Base-by-base conservation (phyloP, 2,113 vertebrate genomes). In the Crotalus helleri region DNA sequence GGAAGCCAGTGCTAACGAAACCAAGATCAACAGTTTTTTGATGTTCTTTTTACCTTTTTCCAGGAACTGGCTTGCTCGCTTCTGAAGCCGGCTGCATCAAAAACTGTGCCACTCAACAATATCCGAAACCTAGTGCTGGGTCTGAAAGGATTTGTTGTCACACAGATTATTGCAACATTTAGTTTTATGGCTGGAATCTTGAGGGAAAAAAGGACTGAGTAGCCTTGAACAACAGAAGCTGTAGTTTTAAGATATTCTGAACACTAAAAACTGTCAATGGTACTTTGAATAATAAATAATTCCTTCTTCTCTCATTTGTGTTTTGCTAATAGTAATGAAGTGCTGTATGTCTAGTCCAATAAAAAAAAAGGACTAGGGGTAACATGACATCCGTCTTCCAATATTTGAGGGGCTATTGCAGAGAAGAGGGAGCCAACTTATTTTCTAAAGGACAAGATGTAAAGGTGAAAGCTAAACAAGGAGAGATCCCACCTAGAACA, bases 11-110 rank as follows among this genome's bases (percentile, higher is more conserved):
- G 17, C 33, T 81, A 39, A 81, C 69, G 3, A 81, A 81, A 21
- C 7, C 1, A 1, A 81, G 69, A 81, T 21, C 15, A 81, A 81
- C 6, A 53, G 86, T 54, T 17, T 8, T n/a, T 69, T 69, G 0
- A 17, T 69, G 29, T 17, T 88, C 8, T 33, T 23, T 87, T 24
- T 23, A 8, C 13, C 44, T 59, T 24, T 59, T 44, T 19, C 8
- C 91, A 92, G 91, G 33, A 29, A 2, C 0, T 0, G 19, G 0
- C 0, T 1, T 74, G 12, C 0, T 55, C 4, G 0, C 0, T 5
- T 5, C 9, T 11, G 11, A 21, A 13, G 15, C 5, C 5, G 87
- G 91, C 19, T 92, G 91, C 33, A 3, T 5, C 2, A 13, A 44
- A 13, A 0, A 11, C 11, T 92, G 91, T 6, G 5, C 46, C 46